These are phyloP conservation scores for Ridgeia piscesae DNA, from an alignment of 1,140 invertebrate genomes.

Conservation along the genomic window DNA sequence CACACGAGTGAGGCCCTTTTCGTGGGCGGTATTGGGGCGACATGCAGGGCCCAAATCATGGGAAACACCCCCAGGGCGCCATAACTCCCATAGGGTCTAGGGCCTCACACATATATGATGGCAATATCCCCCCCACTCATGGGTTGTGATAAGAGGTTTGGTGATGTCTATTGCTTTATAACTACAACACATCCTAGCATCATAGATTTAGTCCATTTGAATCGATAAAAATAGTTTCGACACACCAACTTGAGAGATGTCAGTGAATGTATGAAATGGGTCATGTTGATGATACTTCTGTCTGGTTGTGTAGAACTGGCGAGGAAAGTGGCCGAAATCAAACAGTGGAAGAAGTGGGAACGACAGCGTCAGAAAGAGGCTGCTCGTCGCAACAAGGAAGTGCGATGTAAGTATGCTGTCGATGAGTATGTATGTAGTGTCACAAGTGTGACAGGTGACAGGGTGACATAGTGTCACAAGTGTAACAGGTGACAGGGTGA, in stretches of 20 bases:
- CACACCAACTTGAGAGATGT: background rate
- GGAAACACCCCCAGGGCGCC: too few species aligned
- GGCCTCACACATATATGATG: background rate
- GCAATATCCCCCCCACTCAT: background rate
- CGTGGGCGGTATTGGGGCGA: background rate
- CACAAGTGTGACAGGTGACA: background rate
- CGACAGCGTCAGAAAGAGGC: constrained; percentile 60
- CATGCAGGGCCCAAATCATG: background rate
- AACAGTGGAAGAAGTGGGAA: constrained; percentile 57
- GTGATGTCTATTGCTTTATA: too few species aligned
- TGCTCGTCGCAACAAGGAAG: constrained; percentile 66
- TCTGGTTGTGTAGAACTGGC: constrained; percentile 51
- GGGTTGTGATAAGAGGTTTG: background rate
- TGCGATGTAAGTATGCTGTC: constrained; percentile 48
- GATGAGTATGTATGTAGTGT: background rate
- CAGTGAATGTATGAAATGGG: background rate
- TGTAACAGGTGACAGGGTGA: background rate
- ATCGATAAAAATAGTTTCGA: too few species aligned
- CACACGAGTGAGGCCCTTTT: background rate
- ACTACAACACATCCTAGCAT: too few species aligned
- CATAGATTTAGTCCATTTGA: too few species aligned
- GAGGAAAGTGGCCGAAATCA: constrained; percentile 51
- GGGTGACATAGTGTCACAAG: too few species aligned
- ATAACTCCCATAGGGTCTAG: background rate
- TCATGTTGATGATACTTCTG: background rate